Base-by-base conservation (phyloP, 2,113 vertebrate species). In the Thunnus maccoyii region DNA sequence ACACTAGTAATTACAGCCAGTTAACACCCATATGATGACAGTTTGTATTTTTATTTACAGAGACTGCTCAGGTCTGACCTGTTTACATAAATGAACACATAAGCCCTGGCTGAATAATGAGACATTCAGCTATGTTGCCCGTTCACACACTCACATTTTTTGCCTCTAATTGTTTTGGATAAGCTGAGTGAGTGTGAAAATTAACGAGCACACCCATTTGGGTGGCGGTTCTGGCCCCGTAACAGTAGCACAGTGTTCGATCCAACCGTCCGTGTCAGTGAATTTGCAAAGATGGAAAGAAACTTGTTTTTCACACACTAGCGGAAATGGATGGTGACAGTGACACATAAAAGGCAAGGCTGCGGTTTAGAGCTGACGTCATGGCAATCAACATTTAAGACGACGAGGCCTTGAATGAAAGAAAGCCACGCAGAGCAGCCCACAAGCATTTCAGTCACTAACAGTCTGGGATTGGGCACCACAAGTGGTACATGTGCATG, bases 351-450 rank as follows among this genome's bases (percentile, higher is more conserved):
- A 93, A 90, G 88, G 86, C 81, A 78, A 64, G 78, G 64, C 83
- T 93, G 93, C n/a, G 91, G 93, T 93, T 68, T 71, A 52, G 50
- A 61, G 75, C 82, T 94, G 92, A 94, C 90, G 92, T 94, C 94
- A 94, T 74, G 72, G 91, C 89, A 93, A 90, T 92, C 87, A 89
- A 62, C 78, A 16, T 86, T 88, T 69, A 83, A 83, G 79, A 80
- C 76, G 76, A 78, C 69, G 62, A 56, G 82, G 72, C 18, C 84
- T 80, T 84, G 75, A 83, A 72, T 84, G 87, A 83, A 80, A 80
- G 71, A 72, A 87, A 91, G 77, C 88, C 90, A 79, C 84, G 86
- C 60, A 44, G 75, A 85, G 76, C 82, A 74, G 80, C 73, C 90
- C 90, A 85, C 92, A 91, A 90, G 87, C 86, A 89, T 91, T 85